These are phyloP conservation scores for Aleadryas rufinucha DNA, from an alignment of 2,113 vertebrate species.

Conservation along the genomic window DNA sequence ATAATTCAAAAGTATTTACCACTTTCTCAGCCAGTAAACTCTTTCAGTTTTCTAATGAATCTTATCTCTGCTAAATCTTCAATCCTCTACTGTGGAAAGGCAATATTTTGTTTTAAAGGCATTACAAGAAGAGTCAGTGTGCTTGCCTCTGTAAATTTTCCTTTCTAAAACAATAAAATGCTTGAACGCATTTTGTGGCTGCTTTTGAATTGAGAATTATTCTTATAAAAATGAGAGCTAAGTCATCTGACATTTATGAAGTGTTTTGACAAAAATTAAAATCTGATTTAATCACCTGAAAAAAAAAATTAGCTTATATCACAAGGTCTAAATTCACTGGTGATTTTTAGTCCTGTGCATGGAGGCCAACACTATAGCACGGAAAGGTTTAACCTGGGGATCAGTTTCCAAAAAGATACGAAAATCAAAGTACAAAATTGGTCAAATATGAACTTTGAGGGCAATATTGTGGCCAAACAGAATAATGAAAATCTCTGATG, in stretches of 20 bases:
- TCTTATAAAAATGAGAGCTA: not conserved
- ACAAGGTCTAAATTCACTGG: not conserved
- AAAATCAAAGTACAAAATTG: not conserved
- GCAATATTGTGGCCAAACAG: not conserved
- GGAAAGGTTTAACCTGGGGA: not conserved
- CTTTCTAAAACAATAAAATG: slow-evolving; percentile 1
- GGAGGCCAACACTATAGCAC: not conserved
- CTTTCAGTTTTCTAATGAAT: not conserved
- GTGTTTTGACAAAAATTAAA: not conserved
- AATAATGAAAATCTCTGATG: not conserved
- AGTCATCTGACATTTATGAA: not conserved
- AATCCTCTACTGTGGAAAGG: not conserved
- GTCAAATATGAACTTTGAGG: not conserved
- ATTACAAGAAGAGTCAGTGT: not conserved
- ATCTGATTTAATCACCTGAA: not conserved
- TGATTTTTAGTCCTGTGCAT: not conserved
- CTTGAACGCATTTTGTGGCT: not conserved
- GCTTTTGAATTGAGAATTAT: not conserved
- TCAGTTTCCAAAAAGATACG: not conserved
- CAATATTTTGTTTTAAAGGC: not conserved
- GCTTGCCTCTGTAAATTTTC: not conserved
- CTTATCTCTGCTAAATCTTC: not conserved
- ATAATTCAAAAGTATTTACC: not conserved
- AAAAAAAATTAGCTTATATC: not conserved
- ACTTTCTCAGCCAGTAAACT: not conserved